These are phyloP conservation scores for Tinea semifulvella DNA, from an alignment of 2,888 invertebrate genomes.

Conservation along the genomic window DNA sequence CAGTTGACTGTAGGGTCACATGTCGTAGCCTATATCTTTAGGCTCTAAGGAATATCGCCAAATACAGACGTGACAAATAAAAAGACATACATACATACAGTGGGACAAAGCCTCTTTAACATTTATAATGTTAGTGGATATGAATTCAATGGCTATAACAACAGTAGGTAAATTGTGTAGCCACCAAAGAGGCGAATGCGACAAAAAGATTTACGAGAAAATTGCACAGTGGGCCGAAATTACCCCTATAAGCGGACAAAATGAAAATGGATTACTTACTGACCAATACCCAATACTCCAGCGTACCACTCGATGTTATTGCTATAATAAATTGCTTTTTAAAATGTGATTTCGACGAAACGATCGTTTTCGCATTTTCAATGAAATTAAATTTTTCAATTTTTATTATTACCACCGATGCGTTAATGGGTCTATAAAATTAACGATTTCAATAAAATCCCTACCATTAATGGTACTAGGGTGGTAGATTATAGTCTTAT, in stretches of 20 bases:
- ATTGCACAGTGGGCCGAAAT: constrained; percentile 3
- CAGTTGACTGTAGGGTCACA: too few relatives aligned
- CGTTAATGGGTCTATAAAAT: background rate
- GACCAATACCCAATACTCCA: background rate
- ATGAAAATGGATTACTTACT: constrained; percentile 5
- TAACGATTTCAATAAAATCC: too few relatives aligned
- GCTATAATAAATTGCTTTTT: background rate
- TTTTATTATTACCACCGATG: background rate
- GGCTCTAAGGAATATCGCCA: too few relatives aligned
- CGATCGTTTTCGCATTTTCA: background rate
- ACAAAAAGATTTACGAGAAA: background rate
- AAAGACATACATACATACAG: too few relatives aligned
- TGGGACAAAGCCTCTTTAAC: too few relatives aligned
- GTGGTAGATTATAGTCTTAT: too few relatives aligned
- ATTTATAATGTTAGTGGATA: too few relatives aligned
- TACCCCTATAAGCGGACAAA: constrained; percentile 2
- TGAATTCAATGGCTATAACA: too few relatives aligned
- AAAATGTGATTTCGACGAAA: background rate
- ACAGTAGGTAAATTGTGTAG: too few relatives aligned
- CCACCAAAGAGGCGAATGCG: background rate
- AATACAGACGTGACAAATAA: too few relatives aligned
- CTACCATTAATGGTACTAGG: too few relatives aligned
- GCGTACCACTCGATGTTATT: background rate
- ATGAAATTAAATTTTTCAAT: background rate
- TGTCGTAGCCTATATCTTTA: too few relatives aligned